phyloP scores from a whole-genome alignment of 2,888 invertebrate genomes.

The Ochropacha duplaris region DNA sequence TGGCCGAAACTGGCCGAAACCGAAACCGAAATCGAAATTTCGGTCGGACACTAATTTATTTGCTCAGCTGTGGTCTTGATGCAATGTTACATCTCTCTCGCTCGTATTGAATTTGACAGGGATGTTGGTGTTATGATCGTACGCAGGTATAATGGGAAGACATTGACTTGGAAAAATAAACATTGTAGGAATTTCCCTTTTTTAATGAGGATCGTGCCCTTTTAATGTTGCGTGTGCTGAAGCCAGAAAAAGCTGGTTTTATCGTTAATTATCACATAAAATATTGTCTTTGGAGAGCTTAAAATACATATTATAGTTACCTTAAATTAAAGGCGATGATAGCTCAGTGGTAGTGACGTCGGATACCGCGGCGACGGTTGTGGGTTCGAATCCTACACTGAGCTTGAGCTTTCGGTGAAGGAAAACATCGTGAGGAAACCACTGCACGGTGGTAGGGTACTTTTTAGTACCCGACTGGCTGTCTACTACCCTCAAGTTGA shows the following conservation, averaged over 20 bases:
- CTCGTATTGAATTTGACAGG: background rate
- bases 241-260: background rate
- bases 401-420: too few relatives aligned
- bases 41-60: too few relatives aligned
- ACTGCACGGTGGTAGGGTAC: too few relatives aligned
- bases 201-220: constrained; percentile 2
- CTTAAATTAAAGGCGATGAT: too few relatives aligned
- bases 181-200: background rate
- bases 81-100: background rate
- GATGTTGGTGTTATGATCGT: background rate
- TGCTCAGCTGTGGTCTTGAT: constrained; percentile 28
- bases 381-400: too few relatives aligned
- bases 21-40: too few relatives aligned
- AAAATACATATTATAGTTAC: background rate
- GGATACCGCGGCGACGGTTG: too few relatives aligned
- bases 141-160: constrained; percentile 2
- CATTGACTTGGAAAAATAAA: background rate
- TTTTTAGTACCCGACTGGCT: too few relatives aligned
- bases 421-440: too few relatives aligned
- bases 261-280: background rate
- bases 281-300: background rate
- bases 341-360: too few relatives aligned
- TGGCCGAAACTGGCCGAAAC: too few relatives aligned
- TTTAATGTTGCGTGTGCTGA: background rate
- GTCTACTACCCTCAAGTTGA: too few relatives aligned